Conservation (phyloP, 2,797 vertebrate species). For the Micropoecilia bifurca region DNA sequence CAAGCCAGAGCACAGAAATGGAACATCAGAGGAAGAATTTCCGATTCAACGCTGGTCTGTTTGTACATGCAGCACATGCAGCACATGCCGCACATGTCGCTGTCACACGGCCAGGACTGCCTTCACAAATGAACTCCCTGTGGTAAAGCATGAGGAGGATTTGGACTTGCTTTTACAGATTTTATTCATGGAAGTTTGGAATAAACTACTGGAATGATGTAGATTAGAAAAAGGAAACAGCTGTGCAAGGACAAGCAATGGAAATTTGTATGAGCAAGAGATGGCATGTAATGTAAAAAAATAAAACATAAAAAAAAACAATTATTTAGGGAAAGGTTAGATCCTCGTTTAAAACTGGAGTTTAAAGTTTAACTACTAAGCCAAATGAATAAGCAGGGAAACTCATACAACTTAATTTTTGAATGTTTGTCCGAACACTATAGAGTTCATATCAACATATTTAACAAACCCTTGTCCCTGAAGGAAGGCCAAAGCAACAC, state of each 20-base stretch:
- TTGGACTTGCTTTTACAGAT: conserved; percentile 8
- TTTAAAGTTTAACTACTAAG: conserved; percentile 31
- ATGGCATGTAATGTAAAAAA: conserved; percentile 33
- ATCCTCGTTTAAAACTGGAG: conserved; percentile 26
- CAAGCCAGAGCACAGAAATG: conserved; percentile 44
- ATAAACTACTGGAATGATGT: conserved; percentile 2
- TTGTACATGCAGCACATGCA: conserved; percentile 41
- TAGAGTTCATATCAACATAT: conserved; percentile 28
- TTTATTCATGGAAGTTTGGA: not conserved
- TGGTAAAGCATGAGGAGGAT: conserved; percentile 16
- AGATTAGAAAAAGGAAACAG: conserved; percentile 14
- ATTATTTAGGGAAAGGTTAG: conserved; percentile 18
- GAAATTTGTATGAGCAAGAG: conserved; percentile 28
- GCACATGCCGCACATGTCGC: conserved; percentile 61
- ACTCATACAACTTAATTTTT: conserved; percentile 35
- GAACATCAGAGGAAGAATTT: conserved; percentile 72
- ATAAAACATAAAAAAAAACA: conserved; percentile 1
- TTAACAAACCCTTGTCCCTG: conserved; percentile 20
- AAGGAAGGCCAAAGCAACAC: conserved; percentile 24
- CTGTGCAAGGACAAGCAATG: conserved; percentile 10
- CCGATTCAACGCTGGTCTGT: conserved; percentile 52
- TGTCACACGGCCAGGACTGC: conserved; percentile 49
- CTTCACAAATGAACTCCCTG: conserved; percentile 46
- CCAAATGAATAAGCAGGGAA: conserved; percentile 11
- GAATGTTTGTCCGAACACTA: conserved; percentile 9